phyloP scores from a whole-genome alignment of 2,113 vertebrate genomes.

The Empidonax traillii region DNA sequence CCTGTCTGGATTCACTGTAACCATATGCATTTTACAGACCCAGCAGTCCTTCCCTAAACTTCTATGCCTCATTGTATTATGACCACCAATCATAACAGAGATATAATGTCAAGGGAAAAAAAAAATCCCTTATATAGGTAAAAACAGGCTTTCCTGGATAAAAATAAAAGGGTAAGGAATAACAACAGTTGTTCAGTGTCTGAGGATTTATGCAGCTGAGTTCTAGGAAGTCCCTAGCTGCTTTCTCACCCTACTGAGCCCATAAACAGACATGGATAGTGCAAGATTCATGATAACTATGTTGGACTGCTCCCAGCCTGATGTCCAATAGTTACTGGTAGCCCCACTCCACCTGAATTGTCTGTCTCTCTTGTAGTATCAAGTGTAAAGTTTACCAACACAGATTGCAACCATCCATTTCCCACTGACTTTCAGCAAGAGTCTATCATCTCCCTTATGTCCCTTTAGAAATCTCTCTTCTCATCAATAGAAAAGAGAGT shows the following conservation, averaged over 20 bases:
- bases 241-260: background rate
- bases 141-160: background rate
- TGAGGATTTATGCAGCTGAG: background rate
- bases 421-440: background rate
- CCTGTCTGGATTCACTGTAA: background rate
- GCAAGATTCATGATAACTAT: background rate
- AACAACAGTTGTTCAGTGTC: background rate
- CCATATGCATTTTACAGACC: background rate
- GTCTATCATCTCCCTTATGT: background rate
- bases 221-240: background rate
- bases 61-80: background rate
- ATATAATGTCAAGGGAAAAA: background rate
- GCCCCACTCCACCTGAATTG: background rate
- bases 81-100: background rate
- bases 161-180: background rate
- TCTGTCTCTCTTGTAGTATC: background rate
- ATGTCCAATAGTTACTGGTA: background rate
- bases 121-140: background rate
- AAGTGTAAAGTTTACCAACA: background rate
- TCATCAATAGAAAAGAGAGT: background rate
- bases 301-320: background rate
- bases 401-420: background rate
- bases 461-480: background rate
- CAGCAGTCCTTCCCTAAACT: background rate
- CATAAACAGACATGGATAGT: background rate